Base-by-base conservation (phyloP, 2,113 vertebrate genomes). In the Ophthalmolycus amberensis region DNA sequence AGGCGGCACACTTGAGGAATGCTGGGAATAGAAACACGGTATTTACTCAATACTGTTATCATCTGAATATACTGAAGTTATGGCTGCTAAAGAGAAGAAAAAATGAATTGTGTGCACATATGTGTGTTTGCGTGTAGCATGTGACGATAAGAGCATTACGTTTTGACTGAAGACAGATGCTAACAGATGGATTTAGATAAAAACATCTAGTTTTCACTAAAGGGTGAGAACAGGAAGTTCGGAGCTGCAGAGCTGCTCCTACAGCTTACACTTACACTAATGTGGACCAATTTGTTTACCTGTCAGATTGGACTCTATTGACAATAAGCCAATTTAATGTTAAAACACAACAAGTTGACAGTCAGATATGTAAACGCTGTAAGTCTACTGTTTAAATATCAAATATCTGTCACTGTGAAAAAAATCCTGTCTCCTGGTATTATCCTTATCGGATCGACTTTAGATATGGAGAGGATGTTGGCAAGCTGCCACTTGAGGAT, bases 1-100 rank as follows among this genome's bases (percentile, higher is more conserved):
- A 85, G 75, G 20, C 6, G 6, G 65, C 54, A 75, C 32, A 29
- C 64, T 62, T 37, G 27, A 75, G 83, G 87, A 89, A 91, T 89
- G 85, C 76, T 38, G 65, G 14, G 11, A 72, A 46, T 2, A 67
- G 68, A 79, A 63, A 65, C 72, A 81, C 73, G 15, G 11, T 74
- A 83, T 89, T 90, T 87, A 87, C 32, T 62, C 73, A 85, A 87
- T 72, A 76, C 37, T 32, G 42, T 59, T 85, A 76, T 88, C 82
- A 71, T 52, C 46, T 29, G 9, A 14, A 58, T 73, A 4, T 22
- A 29, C 27, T 63, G 44, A n/a, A 62, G 75, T 71, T 80, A 67
- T 82, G 82, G 16, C 78, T 74, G 56, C 38, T 18, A 9, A 22
- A 37, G 25, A 44, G 22, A 69, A 22, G 3, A n/a, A 37, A 9